Conservation (phyloP, 2,888 invertebrate species). For the Ptychoptera contaminata region DNA sequence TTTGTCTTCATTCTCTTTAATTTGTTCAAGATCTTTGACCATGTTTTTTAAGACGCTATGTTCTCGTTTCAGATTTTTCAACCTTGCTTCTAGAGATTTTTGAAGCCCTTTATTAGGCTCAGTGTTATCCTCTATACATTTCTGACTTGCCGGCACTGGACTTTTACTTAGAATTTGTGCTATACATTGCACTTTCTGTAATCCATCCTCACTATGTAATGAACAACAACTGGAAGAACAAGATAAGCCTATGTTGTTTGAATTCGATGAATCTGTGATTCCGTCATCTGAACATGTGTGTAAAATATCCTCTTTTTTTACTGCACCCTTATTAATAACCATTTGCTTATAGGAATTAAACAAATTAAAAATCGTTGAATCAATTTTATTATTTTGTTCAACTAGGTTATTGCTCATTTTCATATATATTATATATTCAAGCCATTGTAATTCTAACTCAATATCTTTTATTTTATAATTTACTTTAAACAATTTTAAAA, state of each 20-base stretch:
- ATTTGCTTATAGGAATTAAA: too few species aligned
- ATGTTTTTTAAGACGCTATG: conserved; percentile 10
- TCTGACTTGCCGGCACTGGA: not conserved
- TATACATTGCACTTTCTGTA: too few species aligned
- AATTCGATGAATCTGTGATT: too few species aligned
- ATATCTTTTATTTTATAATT: conserved; percentile 21
- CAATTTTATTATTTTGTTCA: not conserved
- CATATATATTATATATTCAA: conserved; percentile 2
- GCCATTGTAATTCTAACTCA: conserved; percentile 11
- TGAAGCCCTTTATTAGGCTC: too few species aligned
- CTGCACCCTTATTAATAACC: too few species aligned
- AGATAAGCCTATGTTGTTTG: not conserved
- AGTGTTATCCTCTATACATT: too few species aligned
- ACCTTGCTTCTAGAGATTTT: too few species aligned
- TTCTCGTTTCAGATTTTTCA: too few species aligned
- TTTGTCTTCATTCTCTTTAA: conserved; percentile 8
- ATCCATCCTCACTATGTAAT: not conserved
- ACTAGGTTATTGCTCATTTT: not conserved
- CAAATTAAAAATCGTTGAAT: not conserved
- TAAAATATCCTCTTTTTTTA: too few species aligned
- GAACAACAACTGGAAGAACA: not conserved
- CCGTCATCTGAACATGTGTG: too few species aligned
- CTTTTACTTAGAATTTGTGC: not conserved
- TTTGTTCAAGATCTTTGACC: conserved; percentile 10
- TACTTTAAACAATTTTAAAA: conserved; percentile 10